phyloP scores from a whole-genome alignment of 2,797 vertebrate genomes.

The Bradypodion ventrale region DNA sequence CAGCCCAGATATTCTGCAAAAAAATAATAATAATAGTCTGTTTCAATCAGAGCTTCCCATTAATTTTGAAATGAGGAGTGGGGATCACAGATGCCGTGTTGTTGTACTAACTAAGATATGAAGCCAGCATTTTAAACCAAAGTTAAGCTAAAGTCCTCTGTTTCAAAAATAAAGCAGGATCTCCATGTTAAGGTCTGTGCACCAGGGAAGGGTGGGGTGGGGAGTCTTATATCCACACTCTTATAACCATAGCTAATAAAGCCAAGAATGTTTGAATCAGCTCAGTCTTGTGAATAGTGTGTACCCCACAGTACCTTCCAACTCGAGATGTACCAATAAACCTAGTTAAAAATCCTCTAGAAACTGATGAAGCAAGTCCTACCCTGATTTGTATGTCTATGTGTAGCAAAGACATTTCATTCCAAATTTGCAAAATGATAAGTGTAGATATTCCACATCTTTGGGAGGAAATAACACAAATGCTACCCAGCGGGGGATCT shows the following conservation, averaged over 20 bases:
- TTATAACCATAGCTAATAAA: not conserved
- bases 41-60: not conserved
- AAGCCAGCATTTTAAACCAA: not conserved
- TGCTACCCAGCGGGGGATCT: no score
- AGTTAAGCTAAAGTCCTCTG: not conserved
- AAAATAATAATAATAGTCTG: not conserved
- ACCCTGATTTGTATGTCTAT: no score
- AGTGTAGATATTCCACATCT: no score
- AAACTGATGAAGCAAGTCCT: not conserved
- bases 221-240: fast-evolving
- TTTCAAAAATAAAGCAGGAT: not conserved
- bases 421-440: not conserved
- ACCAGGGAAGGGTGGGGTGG: not conserved
- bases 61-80: not conserved
- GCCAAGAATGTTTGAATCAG: no score
- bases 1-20: no score
- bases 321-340: not conserved
- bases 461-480: no score
- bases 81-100: not conserved
- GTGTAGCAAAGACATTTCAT: not conserved
- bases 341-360: not conserved
- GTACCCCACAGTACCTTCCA: not conserved
- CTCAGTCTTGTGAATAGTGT: no score
- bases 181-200: not conserved
- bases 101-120: not conserved